Base-by-base conservation (phyloP, 2,113 vertebrate genomes). In the Orycteropus afer region DNA sequence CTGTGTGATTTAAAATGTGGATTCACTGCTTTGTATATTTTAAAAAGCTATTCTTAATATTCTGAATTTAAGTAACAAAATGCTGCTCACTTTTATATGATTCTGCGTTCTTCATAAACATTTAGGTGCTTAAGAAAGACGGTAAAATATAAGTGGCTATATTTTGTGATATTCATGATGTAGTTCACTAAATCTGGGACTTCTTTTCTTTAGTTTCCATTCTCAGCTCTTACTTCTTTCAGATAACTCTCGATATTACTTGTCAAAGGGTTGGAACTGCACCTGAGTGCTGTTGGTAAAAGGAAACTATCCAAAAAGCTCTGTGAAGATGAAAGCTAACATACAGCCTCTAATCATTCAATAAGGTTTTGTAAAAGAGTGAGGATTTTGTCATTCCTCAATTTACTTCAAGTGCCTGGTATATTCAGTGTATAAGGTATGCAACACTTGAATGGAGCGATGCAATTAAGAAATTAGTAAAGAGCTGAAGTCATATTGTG, bases 351-450 rank as follows among this genome's bases (percentile, higher is more conserved):
- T 84, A 94, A 1, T 90, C 34, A 82, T 81, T 90, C 27, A 57
- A 81, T 77, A 81, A 84, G 81, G 94, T 97, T 96, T 98, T 97
- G 6, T 74, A 95, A 97, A 97, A 96, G n/a, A n/a, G n/a, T n/a
- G n/a, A n/a, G 82, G 51, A 42, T 97, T 3, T 7, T 74, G 11
- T 97, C 55, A 55, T 96, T 96, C 76, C 71, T 95, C 91, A 96
- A 79, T 96, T 94, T 78, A 89, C 78, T 91, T 90, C 76, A 95
- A 95, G 40, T 90, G 51, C 20, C 82, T 96, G 83, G 11, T 57
- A 57, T 91, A 69, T 93, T 18, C 89, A 95, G 80, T 89, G 89
- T 83, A 96, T 83, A 95, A 97, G 87, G 71, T 76, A 93, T 55
- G 69, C 65, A 8, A n/a, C 91, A 87, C 37, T 90, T 40, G 87